Base-by-base conservation (phyloP, 2,113 vertebrate species). In the Rattus norvegicus region DNA sequence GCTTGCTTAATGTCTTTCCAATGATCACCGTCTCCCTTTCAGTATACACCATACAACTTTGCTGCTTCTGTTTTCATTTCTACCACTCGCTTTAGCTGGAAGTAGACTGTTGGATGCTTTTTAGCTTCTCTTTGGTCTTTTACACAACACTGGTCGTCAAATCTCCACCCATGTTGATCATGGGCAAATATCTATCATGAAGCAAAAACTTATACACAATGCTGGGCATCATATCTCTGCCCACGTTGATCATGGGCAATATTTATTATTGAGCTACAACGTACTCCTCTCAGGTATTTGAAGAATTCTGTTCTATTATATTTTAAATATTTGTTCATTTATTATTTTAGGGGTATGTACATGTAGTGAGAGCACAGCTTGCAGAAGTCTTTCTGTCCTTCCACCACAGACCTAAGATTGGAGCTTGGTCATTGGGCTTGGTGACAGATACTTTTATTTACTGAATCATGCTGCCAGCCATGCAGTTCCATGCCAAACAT, bases 1-100 rank as follows among this genome's bases (percentile, higher is more conserved):
- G 19, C 52, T 49, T 63, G 13, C 59, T 61, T 90, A 91, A 56
- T 91, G 85, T 61, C 93, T 96, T 92, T 84, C 69, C 69, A 88
- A 59, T 96, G 80, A 87, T 33, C 33, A 59, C 20, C 13, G 76
- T 7, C n/a, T 87, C 17, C 72, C 52, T 56, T 22, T 86, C 22
- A 92, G 30, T 20, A 69, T 20, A 69, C 84, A 19, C 19, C 83
- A 54, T 17, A 56, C n/a, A 92, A 79, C 14, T 87, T 52, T 75
- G 26, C 36, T 93, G 14, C 86, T 90, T 91, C 72, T 73, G 14
- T 90, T 13, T 20, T 90, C 5, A 67, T 79, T 39, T n/a, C 24
- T 61, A 24, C 2, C 10, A 67, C 1, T 2, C 83, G 28, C 79
- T 96, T 92, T 17, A 85, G 12, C 36, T 76, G 7, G 67, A 93